A percentile compares a stretch with the other conserved stretches of the same genome.
Conservation (phyloP, 1,140 invertebrate species). For the Nomia melanderi region DNA sequence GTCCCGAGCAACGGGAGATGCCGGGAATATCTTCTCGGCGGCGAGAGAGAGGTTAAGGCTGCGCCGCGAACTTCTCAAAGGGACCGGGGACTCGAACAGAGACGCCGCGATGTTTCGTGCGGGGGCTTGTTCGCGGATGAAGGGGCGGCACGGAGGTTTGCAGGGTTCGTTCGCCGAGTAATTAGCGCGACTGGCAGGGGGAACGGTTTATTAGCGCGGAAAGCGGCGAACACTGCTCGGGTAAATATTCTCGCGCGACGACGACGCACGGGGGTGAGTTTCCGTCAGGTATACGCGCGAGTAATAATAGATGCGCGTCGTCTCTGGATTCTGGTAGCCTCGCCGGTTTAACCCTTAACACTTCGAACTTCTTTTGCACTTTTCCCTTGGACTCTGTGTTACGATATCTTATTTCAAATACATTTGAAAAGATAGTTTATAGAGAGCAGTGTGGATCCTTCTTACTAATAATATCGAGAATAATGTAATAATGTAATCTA, state of each 20-base stretch:
- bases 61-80: conserved; percentile 22
- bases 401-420: too few relatives aligned
- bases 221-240: conserved; percentile 62
- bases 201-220: conserved; percentile 71
- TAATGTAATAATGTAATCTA: too few relatives aligned
- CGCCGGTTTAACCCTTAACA: too few relatives aligned
- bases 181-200: conserved; percentile 66
- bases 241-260: conserved; percentile 68
- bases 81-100: conserved; percentile 38
- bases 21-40: conserved; percentile 32
- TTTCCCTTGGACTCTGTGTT: too few relatives aligned
- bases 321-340: conserved; percentile 16
- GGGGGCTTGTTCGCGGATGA: not conserved
- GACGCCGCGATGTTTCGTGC: not conserved
- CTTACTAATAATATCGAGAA: too few relatives aligned
- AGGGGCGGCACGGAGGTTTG: not conserved
- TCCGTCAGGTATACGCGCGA: conserved; percentile 57
- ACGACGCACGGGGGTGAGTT: conserved; percentile 47
- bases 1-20: conserved; percentile 16
- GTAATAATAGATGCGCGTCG: conserved; percentile 45
- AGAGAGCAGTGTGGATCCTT: too few relatives aligned
- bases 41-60: conserved; percentile 5
- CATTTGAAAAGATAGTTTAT: too few relatives aligned
- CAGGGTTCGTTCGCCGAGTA: conserved; percentile 64
- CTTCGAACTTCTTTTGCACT: too few relatives aligned